Evolutionary conservation across 2,797 vertebrate genomes (phyloP).

Genomic region (Bovichtus variegatus): DNA sequence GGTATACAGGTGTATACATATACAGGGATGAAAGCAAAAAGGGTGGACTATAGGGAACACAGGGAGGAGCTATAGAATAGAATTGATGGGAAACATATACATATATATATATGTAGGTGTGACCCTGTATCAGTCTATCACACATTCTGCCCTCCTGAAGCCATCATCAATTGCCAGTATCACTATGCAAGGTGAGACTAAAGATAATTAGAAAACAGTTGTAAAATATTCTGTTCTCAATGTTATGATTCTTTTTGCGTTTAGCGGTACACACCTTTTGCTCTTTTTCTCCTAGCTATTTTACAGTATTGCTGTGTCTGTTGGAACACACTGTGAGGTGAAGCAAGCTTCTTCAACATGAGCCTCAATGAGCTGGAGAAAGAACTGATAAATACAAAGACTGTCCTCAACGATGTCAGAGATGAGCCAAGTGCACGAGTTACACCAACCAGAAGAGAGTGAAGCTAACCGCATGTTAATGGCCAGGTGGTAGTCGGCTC

Average conservation of each 20-base stretch:
- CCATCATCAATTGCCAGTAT: constrained; percentile 20
- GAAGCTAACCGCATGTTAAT: constrained; percentile 68
- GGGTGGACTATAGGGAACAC: not conserved
- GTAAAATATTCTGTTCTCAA: not conserved
- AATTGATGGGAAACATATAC: not conserved
- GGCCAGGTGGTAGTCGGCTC: constrained; percentile 3
- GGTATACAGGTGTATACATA: not conserved
- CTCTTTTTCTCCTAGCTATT: constrained; percentile 50
- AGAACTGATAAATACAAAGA: constrained; percentile 52
- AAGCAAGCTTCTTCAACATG: constrained; percentile 68
- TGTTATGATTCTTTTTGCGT: not conserved
- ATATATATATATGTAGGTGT: constrained; percentile 52
- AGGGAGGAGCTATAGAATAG: constrained; percentile 39
- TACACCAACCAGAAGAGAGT: not conserved
- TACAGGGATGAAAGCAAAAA: not conserved
- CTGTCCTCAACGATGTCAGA: constrained; percentile 64
- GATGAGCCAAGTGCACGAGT: constrained; percentile 59
- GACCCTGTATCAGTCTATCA: constrained; percentile 1
- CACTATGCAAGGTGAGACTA: constrained; percentile 77
- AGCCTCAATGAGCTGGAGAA: constrained; percentile 46
- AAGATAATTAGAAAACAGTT: not conserved
- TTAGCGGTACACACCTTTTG: not conserved
- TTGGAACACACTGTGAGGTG: too few species aligned
- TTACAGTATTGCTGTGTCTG: constrained; percentile 71
- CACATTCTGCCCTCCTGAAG: not conserved